Evolutionary conservation across 2,888 invertebrate genomes (phyloP).

Genomic region (Spilarctia lutea): DNA sequence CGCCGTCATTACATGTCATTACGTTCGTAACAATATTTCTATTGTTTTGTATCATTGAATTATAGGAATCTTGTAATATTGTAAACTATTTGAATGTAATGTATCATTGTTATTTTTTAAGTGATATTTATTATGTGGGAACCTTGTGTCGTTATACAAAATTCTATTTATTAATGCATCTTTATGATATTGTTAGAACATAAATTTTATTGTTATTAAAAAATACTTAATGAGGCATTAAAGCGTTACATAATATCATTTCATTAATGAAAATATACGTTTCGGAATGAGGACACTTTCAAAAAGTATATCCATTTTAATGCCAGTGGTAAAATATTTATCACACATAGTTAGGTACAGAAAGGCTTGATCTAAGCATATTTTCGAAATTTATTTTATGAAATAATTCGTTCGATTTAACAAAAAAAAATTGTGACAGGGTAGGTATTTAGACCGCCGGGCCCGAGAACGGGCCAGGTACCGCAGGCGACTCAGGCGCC

Average conservation of each 20-base stretch:
- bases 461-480: too few species aligned
- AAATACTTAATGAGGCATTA: background rate
- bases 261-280: background rate
- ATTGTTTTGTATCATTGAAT: conserved; percentile 40
- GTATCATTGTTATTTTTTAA: conserved; percentile 27
- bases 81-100: conserved; percentile 29
- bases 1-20: conserved; percentile 26
- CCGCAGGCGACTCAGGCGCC: too few species aligned
- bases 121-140: conserved; percentile 13
- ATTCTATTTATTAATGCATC: background rate
- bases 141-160: conserved; percentile 4
- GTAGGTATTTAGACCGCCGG: too few species aligned
- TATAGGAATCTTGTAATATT: conserved; percentile 43
- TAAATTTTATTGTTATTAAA: background rate
- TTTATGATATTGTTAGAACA: background rate
- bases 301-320: too few species aligned
- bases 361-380: background rate
- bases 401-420: background rate
- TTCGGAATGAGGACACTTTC: too few species aligned
- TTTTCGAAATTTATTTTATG: background rate
- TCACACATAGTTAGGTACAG: background rate
- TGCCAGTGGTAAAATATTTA: too few species aligned
- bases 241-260: background rate
- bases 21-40: conserved; percentile 33
- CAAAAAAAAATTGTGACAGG: too few species aligned